A percentile compares a stretch with the other conserved stretches of the same genome.
These are phyloP conservation scores for Caenorhabditis sp. DNA, from an alignment of 2,888 invertebrate species.

Conservation along the genomic window DNA sequence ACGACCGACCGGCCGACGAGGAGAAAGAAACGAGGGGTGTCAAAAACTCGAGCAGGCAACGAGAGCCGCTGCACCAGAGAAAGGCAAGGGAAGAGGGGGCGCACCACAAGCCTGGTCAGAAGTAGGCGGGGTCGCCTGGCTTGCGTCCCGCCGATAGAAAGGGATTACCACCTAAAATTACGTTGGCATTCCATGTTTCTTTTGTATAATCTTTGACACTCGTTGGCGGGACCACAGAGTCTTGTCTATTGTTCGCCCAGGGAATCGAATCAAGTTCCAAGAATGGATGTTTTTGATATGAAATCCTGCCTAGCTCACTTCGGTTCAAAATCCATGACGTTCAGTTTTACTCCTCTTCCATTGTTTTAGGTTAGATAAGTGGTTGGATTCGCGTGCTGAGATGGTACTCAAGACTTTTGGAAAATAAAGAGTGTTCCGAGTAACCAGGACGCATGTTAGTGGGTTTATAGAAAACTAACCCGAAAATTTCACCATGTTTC, in stretches of 20 bases:
- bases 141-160: slow-evolving; percentile 9
- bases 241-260: slow-evolving; percentile 7
- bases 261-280: neutral
- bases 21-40: slow-evolving; percentile 46
- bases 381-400: slow-evolving; percentile 12
- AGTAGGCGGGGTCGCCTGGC: slow-evolving; percentile 42
- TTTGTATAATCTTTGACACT: slow-evolving; percentile 20
- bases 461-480: no score
- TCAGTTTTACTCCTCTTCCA: neutral
- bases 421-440: neutral
- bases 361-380: neutral
- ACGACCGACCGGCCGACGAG: neutral
- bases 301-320: neutral
- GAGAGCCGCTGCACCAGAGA: slow-evolving; percentile 46
- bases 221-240: no score
- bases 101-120: slow-evolving; percentile 46
- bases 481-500: no score
- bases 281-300: neutral
- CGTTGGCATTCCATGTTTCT: slow-evolving; percentile 28
- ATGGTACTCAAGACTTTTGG: neutral
- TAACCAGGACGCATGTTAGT: no score
- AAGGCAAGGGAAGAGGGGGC: slow-evolving; percentile 27
- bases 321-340: neutral
- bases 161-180: slow-evolving; percentile 55
- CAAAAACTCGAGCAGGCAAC: slow-evolving; percentile 63